These are phyloP conservation scores for Ceramica pisi DNA, from an alignment of 2,888 invertebrate species.

Conservation along the genomic window DNA sequence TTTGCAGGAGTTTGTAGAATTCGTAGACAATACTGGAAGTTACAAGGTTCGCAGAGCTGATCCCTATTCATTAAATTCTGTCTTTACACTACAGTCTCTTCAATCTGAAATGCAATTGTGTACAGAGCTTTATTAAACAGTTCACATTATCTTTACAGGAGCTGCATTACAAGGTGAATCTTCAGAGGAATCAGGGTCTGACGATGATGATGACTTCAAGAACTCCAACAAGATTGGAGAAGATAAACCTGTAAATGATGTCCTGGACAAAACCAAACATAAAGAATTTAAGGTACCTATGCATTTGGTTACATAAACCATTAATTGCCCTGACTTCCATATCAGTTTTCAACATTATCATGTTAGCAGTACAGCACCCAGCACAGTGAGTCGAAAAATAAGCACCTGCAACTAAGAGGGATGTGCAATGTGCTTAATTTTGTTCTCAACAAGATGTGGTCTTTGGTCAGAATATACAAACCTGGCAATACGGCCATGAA, in stretches of 20 bases:
- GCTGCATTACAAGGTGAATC: constrained; percentile 76
- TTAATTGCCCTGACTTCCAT: no score
- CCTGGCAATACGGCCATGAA: no score
- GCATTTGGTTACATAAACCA: neutral
- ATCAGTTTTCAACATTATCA: no score
- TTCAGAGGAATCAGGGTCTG: constrained; percentile 85
- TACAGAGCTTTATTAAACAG: neutral
- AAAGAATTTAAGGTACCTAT: constrained; percentile 85
- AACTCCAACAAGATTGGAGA: constrained; percentile 81
- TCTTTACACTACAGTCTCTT: neutral
- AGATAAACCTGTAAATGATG: constrained; percentile 81
- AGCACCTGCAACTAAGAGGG: no score
- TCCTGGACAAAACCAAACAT: constrained; percentile 84
- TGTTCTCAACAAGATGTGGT: no score
- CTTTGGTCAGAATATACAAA: no score
- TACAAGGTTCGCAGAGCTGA: neutral
- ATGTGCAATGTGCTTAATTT: no score
- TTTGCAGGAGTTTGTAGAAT: neutral
- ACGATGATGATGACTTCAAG: constrained; percentile 79
- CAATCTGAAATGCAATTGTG: neutral
- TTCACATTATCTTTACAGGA: constrained; percentile 67
- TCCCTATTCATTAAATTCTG: neutral
- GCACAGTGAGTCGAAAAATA: no score
- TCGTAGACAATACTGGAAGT: neutral
- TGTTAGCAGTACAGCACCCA: no score